Evolutionary conservation across 2,888 invertebrate species (phyloP).

Genomic region (Microctonus aethiopoides): DNA sequence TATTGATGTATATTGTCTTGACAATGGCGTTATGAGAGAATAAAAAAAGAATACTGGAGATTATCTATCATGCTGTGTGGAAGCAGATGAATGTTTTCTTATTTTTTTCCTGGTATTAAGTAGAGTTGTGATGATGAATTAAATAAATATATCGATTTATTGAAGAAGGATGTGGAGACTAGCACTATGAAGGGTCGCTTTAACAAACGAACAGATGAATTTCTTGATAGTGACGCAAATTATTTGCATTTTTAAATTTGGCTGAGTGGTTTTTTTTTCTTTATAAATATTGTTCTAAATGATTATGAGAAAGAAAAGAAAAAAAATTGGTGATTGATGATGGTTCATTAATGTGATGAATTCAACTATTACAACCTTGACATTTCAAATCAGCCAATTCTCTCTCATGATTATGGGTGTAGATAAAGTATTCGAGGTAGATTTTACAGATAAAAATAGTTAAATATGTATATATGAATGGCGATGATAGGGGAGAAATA

Average conservation of each 20-base stretch:
- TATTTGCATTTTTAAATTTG: no score
- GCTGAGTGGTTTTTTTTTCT: neutral
- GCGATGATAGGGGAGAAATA: slow-evolving; percentile 17
- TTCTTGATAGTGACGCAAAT: slow-evolving; percentile 34
- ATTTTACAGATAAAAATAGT: slow-evolving; percentile 29
- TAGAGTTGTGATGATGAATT: neutral
- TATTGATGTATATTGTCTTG: neutral
- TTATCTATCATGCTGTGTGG: neutral
- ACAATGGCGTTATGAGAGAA: neutral
- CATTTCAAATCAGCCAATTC: slow-evolving; percentile 48
- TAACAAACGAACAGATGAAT: slow-evolving; percentile 14
- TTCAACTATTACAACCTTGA: neutral
- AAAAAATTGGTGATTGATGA: neutral
- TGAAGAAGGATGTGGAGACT: neutral
- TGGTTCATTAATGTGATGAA: neutral
- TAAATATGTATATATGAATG: neutral
- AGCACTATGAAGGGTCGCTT: neutral
- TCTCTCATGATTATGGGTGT: slow-evolving; percentile 45
- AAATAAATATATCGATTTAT: neutral
- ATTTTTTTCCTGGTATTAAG: neutral
- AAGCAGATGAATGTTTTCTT: neutral
- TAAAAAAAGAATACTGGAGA: neutral
- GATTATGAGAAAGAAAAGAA: neutral
- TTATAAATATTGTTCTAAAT: neutral
- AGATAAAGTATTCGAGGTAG: slow-evolving; percentile 21